Conservation (phyloP, 92 coral and sea anemone genomes). For the Siderastrea radians region DNA sequence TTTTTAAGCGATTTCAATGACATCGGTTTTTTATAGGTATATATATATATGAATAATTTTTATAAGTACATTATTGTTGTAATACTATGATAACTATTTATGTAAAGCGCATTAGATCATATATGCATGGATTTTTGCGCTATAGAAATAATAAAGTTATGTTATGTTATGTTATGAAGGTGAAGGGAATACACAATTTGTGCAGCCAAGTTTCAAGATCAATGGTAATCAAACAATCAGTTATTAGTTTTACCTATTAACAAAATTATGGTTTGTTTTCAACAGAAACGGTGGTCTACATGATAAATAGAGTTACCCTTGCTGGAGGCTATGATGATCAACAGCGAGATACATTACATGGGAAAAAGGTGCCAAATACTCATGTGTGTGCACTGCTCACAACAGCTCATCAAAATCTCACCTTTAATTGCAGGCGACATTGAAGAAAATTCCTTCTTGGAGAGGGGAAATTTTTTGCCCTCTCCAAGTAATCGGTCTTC, state of each 20-base stretch:
- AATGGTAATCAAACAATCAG: neutral
- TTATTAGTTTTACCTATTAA: neutral
- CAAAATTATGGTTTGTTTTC: neutral
- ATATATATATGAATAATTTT: too few species aligned
- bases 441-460: conserved; percentile 23
- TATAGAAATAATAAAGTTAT: too few species aligned
- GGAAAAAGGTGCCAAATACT: neutral
- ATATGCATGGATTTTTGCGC: too few species aligned
- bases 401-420: conserved; percentile 11
- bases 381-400: conserved; percentile 21
- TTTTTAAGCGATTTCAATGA: too few species aligned
- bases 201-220: neutral
- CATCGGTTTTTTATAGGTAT: too few species aligned
- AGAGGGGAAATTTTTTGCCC: conserved; percentile 20
- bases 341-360: neutral
- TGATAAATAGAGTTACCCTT: neutral
- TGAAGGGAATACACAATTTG: neutral
- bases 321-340: conserved; percentile 11
- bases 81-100: too few species aligned
- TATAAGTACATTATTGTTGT: too few species aligned
- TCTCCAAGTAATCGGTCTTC: neutral
- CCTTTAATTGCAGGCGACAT: conserved; percentile 10
- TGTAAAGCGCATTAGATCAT: too few species aligned
- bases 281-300: conserved; percentile 18
- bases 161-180: neutral